Evolutionary conservation across 2,888 invertebrate genomes (phyloP), one percentile per base, ranked within the genome.

Genomic region (Acanthopleura granulata): DNA sequence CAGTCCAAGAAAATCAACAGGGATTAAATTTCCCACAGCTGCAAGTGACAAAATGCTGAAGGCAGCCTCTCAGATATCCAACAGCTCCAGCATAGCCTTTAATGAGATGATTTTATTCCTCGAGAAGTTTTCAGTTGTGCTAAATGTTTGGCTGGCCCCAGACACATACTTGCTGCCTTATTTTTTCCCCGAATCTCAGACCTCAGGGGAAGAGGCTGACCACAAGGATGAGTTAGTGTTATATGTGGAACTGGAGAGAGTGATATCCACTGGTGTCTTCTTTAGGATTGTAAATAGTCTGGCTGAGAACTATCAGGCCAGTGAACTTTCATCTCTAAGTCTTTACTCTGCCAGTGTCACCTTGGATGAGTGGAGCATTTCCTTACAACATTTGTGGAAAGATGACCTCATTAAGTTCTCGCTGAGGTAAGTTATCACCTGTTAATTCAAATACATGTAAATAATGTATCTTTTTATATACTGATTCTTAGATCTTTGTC

Each of bases 1-100:
- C 40, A 40, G 40, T 40, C 29, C 66, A 66, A 66, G 66, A 25
- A 25, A 66, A 25, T 22, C 66, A 66, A 66, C 29, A 3, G 29
- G 16, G 18, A 22, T 66, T 16, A 66, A 66, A 66, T 66, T 16
- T 66, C 66, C 66, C 66, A 66, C 66, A 16, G 22, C 66, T 66
- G 66, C 25, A 18, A 66, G 22, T 25, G 25, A 66, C 18, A 66
- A 27, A 22, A 57, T 57, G 57, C 22, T 57, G 22, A 18, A 57
- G 57, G 22, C 18, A 57, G 57, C 57, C 22, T 57, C 12, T 57
- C 57, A 57, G 22, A 22, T 22, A 57, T 18, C 22, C 6, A 22
- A 57, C 57, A 9, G 57, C 12, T 18, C 57, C 18, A 22, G 22
- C 4, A 18, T 57, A 12, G 12, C 18, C n/a, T 57, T 57, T 57